Evolutionary conservation across 2,888 invertebrate species (phyloP).

Genomic region (Ectropis crepuscularia): DNA sequence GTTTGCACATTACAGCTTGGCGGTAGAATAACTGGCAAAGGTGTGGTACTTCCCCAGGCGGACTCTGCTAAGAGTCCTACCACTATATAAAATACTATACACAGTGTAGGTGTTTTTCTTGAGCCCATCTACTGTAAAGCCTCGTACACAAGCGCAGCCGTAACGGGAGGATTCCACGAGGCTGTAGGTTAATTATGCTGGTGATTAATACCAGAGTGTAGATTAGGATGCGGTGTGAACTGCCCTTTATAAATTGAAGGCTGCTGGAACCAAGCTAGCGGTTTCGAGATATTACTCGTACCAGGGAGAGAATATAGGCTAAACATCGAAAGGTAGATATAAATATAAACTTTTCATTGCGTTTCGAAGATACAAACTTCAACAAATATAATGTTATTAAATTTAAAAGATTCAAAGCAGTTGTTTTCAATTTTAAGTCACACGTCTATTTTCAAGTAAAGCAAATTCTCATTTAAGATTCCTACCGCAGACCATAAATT

Average conservation of each 20-base stretch:
- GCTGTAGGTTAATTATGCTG: conserved; percentile 48
- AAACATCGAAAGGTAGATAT: not conserved
- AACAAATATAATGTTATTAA: no score
- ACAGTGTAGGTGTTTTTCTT: not conserved
- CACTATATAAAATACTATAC: not conserved
- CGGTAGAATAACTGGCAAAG: no score
- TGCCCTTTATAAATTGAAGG: conserved; percentile 40
- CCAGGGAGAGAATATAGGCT: conserved; percentile 2
- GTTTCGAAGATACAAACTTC: no score
- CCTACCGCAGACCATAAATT: no score
- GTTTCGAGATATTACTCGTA: conserved; percentile 26
- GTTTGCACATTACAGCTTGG: no score
- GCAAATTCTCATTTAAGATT: no score
- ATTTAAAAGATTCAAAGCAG: no score
- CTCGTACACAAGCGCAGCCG: conserved; percentile 14
- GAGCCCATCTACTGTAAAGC: conserved; percentile 12
- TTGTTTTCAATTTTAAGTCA: no score
- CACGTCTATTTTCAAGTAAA: no score
- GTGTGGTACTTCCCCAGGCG: no score
- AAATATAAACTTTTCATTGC: no score
- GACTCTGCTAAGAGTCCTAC: no score
- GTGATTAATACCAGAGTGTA: conserved; percentile 51
- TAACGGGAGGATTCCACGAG: conserved; percentile 25
- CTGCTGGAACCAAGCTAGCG: conserved; percentile 16
- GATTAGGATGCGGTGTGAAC: conserved; percentile 45